Conservation (phyloP, 2,888 invertebrate species). For the Drosophila longiperda region DNA sequence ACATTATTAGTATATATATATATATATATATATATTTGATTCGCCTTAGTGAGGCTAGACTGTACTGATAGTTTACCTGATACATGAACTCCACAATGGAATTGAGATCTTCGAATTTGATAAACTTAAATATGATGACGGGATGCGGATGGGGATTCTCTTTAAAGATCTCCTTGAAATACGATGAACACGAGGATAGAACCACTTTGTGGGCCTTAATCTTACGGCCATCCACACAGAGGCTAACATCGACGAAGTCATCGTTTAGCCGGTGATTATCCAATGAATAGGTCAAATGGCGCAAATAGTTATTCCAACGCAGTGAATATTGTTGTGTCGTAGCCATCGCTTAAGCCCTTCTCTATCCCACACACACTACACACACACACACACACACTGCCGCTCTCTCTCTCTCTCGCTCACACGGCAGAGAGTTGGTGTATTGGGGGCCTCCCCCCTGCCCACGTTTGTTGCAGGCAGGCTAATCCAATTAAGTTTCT, state of each 20-base stretch:
- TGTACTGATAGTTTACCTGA: slow-evolving; percentile 80
- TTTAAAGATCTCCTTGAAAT: slow-evolving; percentile 90
- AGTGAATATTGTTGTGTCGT: slow-evolving; percentile 92
- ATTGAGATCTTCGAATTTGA: slow-evolving; percentile 91
- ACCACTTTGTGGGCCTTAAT: slow-evolving; percentile 94
- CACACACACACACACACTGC: background rate
- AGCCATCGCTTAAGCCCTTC: slow-evolving; percentile 83
- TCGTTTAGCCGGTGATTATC: slow-evolving; percentile 89
- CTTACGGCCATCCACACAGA: slow-evolving; percentile 93
- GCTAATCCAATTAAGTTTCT: slow-evolving; percentile 46
- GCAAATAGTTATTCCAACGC: slow-evolving; percentile 94
- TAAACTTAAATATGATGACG: slow-evolving; percentile 92
- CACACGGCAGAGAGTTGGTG: slow-evolving; percentile 1
- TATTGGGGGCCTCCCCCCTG: background rate
- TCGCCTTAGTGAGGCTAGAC: background rate
- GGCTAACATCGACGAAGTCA: slow-evolving; percentile 93
- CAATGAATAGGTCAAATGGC: slow-evolving; percentile 92
- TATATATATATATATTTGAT: background rate
- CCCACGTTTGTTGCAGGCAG: slow-evolving; percentile 1
- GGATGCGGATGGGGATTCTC: slow-evolving; percentile 93
- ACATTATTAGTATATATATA: background rate
- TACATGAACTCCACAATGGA: slow-evolving; percentile 93
- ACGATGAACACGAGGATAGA: slow-evolving; percentile 93
- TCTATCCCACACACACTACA: background rate
- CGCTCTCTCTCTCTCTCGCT: background rate